Evolutionary conservation across 2,113 vertebrate species (phyloP), one percentile per base, ranked within the genome.

Genomic region (Heterochromis multidens): DNA sequence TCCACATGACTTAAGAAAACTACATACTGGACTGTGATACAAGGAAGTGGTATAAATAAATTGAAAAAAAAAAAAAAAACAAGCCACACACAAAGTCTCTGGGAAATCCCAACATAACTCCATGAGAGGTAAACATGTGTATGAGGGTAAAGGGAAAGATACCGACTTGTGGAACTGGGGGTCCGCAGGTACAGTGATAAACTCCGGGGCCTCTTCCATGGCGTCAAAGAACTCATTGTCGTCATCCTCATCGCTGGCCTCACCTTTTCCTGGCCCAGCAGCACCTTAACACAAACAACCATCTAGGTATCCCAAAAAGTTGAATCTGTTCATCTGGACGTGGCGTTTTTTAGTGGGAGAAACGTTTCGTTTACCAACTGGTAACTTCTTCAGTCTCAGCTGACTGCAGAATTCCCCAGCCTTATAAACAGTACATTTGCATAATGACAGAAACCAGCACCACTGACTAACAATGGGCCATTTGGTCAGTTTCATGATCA

Each of bases 181-280:
- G 79, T 95, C 96, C 7, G 97, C 98, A 0, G 97, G 98, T 79
- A 97, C 92, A 13, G 97, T 97, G 90, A 99, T 98, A 82, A 98
- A 99, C 88, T 99, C 98, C 0, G 98, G 97, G 1, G 97, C 97
- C 6, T 96, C 96, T 29, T 97, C 96, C 92, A 96, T 94, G 3
- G 96, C 96, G 0, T 99, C 98, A 4, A 99, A 99, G 92, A 99
- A 99, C 88, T 99, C 98, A 0, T 98, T 98, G 83, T 99, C 98
- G 0, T 99, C 98, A 0, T 99, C 98, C 82, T 99, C 98, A 0
- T 99, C 98, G 0, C 98, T 99, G 87, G 97, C 92, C 76, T 99
- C 98, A 1, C 98, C 98, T 87, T 99, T 99, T 1, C 94, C 96
- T 0, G 96, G 91, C 10, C 91, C 87, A 6, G 95, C 95, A 56